phyloP scores from a whole-genome alignment of 2,888 invertebrate genomes.

The Odontomyia ornata region DNA sequence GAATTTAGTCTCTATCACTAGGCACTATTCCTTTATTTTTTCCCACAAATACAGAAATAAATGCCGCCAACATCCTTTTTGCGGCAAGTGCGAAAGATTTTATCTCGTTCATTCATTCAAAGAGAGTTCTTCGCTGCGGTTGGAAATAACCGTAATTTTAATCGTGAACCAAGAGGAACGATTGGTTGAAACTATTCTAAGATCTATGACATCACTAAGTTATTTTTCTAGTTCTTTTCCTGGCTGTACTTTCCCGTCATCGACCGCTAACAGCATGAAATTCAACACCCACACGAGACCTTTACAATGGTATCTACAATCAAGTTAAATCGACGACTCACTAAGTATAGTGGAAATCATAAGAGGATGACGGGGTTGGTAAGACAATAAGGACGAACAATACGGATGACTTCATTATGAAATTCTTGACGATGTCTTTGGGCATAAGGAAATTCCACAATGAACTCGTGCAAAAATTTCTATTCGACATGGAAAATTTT shows the following conservation, averaged over 20 bases:
- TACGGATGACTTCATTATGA: conserved; percentile 40
- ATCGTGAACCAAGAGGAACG: no score
- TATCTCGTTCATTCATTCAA: neutral
- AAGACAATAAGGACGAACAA: conserved; percentile 36
- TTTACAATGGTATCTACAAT: neutral
- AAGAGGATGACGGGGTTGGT: neutral
- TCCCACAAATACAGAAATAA: neutral
- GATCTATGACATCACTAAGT: neutral
- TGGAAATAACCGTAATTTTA: no score
- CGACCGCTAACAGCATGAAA: neutral
- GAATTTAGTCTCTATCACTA: neutral
- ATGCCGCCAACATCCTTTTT: neutral
- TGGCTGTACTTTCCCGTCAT: neutral
- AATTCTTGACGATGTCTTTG: conserved; percentile 37
- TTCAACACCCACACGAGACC: neutral
- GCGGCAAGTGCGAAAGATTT: neutral
- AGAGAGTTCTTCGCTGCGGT: neutral
- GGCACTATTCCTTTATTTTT: neutral
- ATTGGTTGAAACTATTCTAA: neutral
- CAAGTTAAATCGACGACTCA: neutral
- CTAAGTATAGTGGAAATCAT: neutral
- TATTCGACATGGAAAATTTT: neutral
- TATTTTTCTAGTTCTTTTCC: neutral
- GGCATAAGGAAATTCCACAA: conserved; percentile 35
- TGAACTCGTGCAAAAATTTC: conserved; percentile 38